phyloP scores from a whole-genome alignment of 2,797 vertebrate species.

The Poeciliopsis paucimaculata region DNA sequence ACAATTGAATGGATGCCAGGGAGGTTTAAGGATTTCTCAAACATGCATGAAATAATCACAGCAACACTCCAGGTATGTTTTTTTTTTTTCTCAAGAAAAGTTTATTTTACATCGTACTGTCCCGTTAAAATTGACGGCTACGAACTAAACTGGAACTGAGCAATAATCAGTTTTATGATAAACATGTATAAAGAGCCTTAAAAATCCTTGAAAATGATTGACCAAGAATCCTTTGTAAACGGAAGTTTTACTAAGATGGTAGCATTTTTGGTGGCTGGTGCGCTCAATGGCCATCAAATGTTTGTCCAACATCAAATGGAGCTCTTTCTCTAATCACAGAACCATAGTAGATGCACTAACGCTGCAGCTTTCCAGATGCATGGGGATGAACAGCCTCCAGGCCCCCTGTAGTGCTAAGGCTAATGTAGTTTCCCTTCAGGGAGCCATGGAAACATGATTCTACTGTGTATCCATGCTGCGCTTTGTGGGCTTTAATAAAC shows the following conservation, averaged over 20 bases:
- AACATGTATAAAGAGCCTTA: background rate
- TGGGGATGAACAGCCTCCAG: conserved; percentile 18
- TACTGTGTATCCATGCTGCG: conserved; percentile 15
- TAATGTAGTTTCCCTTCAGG: conserved; percentile 44
- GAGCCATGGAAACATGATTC: conserved; percentile 19
- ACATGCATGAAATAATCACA: too few relatives aligned
- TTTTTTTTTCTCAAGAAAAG: too few relatives aligned
- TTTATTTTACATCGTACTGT: background rate
- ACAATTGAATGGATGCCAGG: too few relatives aligned
- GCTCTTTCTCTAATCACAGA: conserved; percentile 32
- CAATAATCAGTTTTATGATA: background rate
- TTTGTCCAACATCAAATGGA: conserved; percentile 21
- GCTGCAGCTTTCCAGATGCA: conserved; percentile 24
- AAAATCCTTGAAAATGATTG: background rate
- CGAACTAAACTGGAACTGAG: too few relatives aligned
- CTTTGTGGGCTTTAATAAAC: conserved; percentile 17
- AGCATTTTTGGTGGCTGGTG: background rate
- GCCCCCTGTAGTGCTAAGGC: conserved; percentile 19
- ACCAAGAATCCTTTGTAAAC: background rate
- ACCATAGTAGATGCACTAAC: conserved; percentile 29
- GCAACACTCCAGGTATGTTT: too few relatives aligned
- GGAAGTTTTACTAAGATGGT: too few relatives aligned
- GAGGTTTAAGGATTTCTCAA: too few relatives aligned
- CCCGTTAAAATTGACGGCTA: background rate
- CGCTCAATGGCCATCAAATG: conserved; percentile 29